These are phyloP conservation scores for Gambusia yucatana DNA, from an alignment of 2,797 vertebrate genomes.

Conservation along the genomic window DNA sequence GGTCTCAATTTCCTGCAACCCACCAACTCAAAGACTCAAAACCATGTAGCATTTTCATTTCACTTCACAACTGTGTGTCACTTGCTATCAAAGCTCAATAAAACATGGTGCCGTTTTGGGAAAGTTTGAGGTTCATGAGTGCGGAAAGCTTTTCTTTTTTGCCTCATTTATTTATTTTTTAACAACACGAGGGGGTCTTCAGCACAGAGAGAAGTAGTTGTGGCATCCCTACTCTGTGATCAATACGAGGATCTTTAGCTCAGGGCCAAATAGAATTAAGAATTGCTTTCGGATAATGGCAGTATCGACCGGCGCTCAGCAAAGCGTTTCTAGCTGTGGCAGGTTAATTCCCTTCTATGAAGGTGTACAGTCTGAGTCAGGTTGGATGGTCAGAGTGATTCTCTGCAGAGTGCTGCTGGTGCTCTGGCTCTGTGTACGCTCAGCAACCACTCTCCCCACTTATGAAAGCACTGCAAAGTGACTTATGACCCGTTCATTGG, in stretches of 20 bases:
- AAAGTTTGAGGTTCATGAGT: neutral
- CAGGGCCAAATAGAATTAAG: slow-evolving; percentile 77
- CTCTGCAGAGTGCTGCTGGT: slow-evolving; percentile 31
- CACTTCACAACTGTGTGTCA: neutral
- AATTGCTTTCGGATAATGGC: slow-evolving; percentile 79
- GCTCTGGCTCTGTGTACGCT: slow-evolving; percentile 12
- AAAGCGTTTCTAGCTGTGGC: slow-evolving; percentile 66
- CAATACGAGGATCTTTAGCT: slow-evolving; percentile 75
- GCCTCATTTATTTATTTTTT: neutral
- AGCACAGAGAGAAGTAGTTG: slow-evolving; percentile 52
- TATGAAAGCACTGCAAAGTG: slow-evolving; percentile 25
- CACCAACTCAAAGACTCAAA: neutral
- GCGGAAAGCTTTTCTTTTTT: slow-evolving; percentile 2
- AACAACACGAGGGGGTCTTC: slow-evolving; percentile 28
- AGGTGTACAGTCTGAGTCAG: slow-evolving; percentile 62
- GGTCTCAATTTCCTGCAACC: too few relatives aligned
- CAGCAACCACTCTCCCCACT: slow-evolving; percentile 18
- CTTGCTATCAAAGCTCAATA: neutral
- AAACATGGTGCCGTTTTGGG: neutral
- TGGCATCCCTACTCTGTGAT: slow-evolving; percentile 66
- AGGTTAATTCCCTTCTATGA: slow-evolving; percentile 69
- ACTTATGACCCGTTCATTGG: slow-evolving; percentile 49
- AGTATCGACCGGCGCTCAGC: slow-evolving; percentile 71
- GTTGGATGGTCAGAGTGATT: slow-evolving; percentile 56
- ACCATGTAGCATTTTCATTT: neutral